Conservation (phyloP, 2,797 vertebrate genomes). For the Pithecia hirsuta region DNA sequence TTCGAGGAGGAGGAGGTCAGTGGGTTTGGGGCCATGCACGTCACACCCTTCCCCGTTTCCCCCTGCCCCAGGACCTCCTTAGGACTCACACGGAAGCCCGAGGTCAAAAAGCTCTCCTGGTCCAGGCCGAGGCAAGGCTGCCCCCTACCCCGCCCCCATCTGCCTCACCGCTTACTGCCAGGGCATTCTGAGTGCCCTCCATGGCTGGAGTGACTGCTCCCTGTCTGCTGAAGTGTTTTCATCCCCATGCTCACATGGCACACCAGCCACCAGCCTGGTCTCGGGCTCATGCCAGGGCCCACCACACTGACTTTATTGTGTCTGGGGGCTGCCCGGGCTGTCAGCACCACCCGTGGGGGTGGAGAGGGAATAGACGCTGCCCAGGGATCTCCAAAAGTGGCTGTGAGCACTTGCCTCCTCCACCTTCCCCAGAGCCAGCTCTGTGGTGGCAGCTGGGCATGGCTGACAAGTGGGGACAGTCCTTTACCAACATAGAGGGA, state of each 20-base stretch:
- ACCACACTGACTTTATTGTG: neutral
- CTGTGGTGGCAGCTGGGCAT: rapidly evolving
- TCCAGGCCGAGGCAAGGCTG: conserved; percentile 52
- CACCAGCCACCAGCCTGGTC: conserved; percentile 59
- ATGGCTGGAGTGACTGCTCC: conserved; percentile 51
- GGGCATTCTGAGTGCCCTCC: neutral
- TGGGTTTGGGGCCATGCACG: neutral
- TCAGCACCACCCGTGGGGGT: rapidly evolving
- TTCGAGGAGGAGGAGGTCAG: conserved; percentile 98
- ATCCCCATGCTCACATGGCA: neutral
- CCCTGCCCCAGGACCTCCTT: rapidly evolving
- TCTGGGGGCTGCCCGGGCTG: neutral
- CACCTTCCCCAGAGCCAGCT: neutral
- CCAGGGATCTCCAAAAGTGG: neutral
- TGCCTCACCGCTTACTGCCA: neutral
- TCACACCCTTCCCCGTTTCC: neutral
- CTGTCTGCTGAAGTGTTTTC: neutral
- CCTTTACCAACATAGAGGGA: too few relatives aligned
- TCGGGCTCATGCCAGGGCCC: neutral
- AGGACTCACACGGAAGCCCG: rapidly evolving
- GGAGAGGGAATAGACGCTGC: neutral
- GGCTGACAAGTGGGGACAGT: neutral
- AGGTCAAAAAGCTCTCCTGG: neutral
- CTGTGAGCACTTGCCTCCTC: neutral
- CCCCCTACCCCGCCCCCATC: neutral